These are phyloP conservation scores for Galaxea fascicularis DNA, from an alignment of 92 coral and sea anemone genomes.

Conservation along the genomic window DNA sequence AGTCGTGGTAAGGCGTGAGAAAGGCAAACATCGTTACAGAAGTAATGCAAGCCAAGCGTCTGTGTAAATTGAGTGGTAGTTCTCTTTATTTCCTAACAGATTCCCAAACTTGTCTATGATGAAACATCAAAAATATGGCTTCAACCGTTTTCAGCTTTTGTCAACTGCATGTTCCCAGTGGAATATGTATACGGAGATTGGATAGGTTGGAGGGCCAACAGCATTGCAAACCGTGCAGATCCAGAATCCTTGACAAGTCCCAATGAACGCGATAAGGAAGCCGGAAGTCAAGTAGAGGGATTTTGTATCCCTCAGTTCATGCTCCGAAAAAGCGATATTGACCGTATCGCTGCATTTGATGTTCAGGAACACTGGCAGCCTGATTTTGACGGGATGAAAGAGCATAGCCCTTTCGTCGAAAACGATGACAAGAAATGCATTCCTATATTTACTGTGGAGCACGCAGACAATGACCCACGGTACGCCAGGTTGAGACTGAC, in stretches of 20 bases:
- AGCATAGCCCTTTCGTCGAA: conserved; percentile 36
- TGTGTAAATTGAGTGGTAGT: too few species aligned
- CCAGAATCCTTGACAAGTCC: conserved; percentile 42
- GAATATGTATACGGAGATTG: conserved; percentile 77
- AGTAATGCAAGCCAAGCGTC: too few species aligned
- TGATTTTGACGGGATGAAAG: conserved; percentile 70
- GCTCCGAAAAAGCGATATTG: conserved; percentile 48
- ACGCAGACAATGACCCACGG: conserved; percentile 69
- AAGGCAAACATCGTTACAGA: too few species aligned
- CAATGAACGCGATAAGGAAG: conserved; percentile 20
- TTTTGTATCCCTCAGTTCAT: conserved; percentile 76
- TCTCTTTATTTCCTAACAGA: too few species aligned
- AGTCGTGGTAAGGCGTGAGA: too few species aligned
- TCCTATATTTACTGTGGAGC: conserved; percentile 77
- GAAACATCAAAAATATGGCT: conserved; percentile 65
- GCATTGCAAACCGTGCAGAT: conserved; percentile 45
- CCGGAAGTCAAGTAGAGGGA: conserved; percentile 85
- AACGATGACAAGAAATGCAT: conserved; percentile 34
- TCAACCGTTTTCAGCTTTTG: conserved; percentile 67
- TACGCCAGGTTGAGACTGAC: conserved; percentile 73
- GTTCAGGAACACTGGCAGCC: conserved; percentile 69
- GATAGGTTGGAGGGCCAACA: conserved; percentile 59
- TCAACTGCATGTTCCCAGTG: conserved; percentile 82
- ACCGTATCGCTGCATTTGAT: not conserved
- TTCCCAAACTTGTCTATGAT: conserved; percentile 45